A percentile compares a stretch with the other conserved stretches of the same genome.
phyloP scores from a whole-genome alignment of 2,113 vertebrate species.

The Python bivittatus region DNA sequence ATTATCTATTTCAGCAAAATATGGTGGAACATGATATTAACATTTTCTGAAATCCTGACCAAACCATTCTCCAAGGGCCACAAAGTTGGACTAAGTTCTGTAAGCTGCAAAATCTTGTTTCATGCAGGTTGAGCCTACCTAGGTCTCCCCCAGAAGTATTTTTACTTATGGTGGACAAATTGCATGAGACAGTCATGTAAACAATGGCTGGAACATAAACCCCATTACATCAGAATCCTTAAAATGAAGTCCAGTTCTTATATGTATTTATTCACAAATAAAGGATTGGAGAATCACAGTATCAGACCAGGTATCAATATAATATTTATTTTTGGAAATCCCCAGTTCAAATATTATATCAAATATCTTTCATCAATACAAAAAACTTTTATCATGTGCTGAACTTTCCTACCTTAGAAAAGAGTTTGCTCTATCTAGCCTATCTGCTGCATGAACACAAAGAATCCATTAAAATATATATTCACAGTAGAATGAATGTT shows the following conservation, averaged over 20 bases:
- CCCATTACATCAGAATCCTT: not conserved
- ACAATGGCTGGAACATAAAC: not conserved
- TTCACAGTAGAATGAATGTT: not conserved
- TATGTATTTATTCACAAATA: not conserved
- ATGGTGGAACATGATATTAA: not conserved
- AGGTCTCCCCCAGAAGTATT: not conserved
- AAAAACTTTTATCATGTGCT: not conserved
- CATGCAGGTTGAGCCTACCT: not conserved
- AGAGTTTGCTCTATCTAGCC: not conserved
- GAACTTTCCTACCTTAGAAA: not conserved
- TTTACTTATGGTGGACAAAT: not conserved
- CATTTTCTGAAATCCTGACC: not conserved
- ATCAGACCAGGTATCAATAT: not conserved
- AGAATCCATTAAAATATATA: not conserved
- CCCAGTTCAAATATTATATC: not conserved
- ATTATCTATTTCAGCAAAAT: not conserved
- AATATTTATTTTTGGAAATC: not conserved
- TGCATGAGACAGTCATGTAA: not conserved
- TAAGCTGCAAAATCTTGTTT: not conserved
- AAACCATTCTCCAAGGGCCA: not conserved
- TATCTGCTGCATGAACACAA: constrained; percentile 5
- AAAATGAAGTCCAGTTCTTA: not conserved
- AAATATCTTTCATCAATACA: not conserved
- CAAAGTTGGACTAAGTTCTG: not conserved
- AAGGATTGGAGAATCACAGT: not conserved